These are phyloP conservation scores for Scatophagus argus DNA, from an alignment of 2,113 vertebrate genomes.

Conservation along the genomic window DNA sequence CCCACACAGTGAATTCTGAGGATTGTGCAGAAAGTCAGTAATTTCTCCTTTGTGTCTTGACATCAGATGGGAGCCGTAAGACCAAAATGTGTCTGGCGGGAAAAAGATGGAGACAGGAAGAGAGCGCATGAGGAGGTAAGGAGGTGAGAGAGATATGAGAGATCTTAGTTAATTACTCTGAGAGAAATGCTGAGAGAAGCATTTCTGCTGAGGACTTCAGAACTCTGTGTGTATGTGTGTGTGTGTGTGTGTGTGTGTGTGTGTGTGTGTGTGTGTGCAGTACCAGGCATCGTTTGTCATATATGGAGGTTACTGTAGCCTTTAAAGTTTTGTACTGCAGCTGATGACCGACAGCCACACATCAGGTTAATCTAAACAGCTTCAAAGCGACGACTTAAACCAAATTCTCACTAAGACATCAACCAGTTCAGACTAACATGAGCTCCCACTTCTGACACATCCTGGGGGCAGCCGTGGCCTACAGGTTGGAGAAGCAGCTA, in stretches of 20 bases:
- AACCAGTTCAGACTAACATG: background rate
- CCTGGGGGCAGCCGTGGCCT: too few species aligned
- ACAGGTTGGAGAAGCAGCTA: too few species aligned
- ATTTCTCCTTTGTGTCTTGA: conserved; percentile 11
- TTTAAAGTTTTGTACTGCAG: background rate
- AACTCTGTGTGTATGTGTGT: background rate
- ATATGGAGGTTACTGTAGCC: background rate
- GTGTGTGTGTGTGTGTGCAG: conserved; percentile 1
- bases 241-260: conserved; percentile 4
- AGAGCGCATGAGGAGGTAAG: background rate
- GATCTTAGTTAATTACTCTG: conserved; percentile 27
- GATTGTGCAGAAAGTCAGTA: background rate
- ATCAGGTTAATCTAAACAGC: background rate
- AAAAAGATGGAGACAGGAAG: conserved; percentile 1
- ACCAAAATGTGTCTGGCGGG: background rate
- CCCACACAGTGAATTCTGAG: background rate
- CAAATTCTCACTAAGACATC: background rate
- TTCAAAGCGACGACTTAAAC: background rate
- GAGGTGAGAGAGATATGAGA: background rate
- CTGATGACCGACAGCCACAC: background rate
- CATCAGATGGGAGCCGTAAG: background rate
- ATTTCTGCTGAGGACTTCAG: background rate
- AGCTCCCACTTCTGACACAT: too few species aligned
- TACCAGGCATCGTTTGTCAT: background rate
- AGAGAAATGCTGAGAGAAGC: conserved; percentile 23